Conservation (phyloP, 2,797 vertebrate species). For the Halcyon leucocephala region DNA sequence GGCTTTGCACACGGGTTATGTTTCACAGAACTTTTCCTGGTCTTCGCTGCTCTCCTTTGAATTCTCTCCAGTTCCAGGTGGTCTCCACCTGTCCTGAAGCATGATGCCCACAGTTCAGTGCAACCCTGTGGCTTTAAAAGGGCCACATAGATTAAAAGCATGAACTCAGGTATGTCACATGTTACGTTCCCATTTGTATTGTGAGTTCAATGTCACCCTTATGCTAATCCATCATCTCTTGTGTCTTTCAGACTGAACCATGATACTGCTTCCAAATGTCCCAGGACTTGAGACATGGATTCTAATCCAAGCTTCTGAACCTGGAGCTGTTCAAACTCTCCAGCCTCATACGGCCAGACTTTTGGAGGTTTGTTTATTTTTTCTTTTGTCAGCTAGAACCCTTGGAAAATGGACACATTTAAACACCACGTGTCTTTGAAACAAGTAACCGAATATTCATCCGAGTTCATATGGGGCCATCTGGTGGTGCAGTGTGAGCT, state of each 20-base stretch:
- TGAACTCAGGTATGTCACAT: not conserved
- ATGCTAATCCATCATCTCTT: rapidly evolving
- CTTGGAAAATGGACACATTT: not conserved
- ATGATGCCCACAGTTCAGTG: not conserved
- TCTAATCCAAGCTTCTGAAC: not conserved
- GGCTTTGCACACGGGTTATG: not conserved
- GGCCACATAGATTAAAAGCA: not conserved
- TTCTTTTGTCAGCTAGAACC: not conserved
- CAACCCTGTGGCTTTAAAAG: not conserved
- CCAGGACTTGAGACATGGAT: rapidly evolving
- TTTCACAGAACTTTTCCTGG: not conserved
- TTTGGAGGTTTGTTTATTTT: not conserved
- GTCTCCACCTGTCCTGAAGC: not conserved
- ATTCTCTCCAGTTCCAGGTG: not conserved
- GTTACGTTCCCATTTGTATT: not conserved
- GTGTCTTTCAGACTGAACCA: not conserved
- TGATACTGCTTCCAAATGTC: not conserved
- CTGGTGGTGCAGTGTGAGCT: not conserved
- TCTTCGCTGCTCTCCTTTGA: not conserved
- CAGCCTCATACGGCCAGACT: not conserved
- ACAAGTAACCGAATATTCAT: rapidly evolving
- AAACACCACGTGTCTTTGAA: rapidly evolving
- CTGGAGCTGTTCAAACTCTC: not conserved
- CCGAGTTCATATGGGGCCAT: not conserved
- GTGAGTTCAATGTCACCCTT: not conserved